Evolutionary conservation across 2,113 vertebrate genomes (phyloP), one percentile per base, ranked within the genome.

Genomic region (Desmodus rotundus): DNA sequence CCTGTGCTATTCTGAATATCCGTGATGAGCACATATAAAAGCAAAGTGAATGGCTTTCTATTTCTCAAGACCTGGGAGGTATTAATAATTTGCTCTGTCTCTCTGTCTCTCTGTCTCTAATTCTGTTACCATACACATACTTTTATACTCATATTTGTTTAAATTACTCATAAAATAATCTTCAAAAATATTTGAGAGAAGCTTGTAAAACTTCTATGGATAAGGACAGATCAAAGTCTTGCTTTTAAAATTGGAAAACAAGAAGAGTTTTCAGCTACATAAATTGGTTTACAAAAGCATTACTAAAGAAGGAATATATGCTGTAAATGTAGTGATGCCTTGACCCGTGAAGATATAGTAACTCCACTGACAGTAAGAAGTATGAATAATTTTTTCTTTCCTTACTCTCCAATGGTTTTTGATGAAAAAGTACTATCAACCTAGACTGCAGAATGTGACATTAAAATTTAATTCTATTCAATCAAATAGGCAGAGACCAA

Each of bases 401-500:
- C 7, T 87, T 52, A 33, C 8, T 92, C 19, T 4, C 12, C 50
- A 70, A 5, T 41, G 17, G 24, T 65, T 56, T 95, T 56, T 89
- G 86, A 74, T 80, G 70, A 93, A 85, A 96, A 94, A 54, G 13
- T 38, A 58, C 22, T 87, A 72, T 76, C 26, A 84, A 54, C 45
- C 76, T 38, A 36, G n/a, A 86, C 31, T 54, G 15, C 11, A 91
- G 68, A 90, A 81, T 33, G 22, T 54, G 36, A 12, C 82, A 94
- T 88, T 96, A 96, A 93, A 96, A 8, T 93, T 94, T 93, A 93
- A 93, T 93, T 93, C 52, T 72, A 67, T 54, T 28, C 10, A 86
- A 63, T 89, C 45, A 78, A 19, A 26, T 82, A 67, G 28, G 2
- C 74, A 88, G 63, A 95, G 16, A 94, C 65, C 43, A 95, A 81